Evolutionary conservation across 2,113 vertebrate genomes (phyloP).

Genomic region (Dicerorhinus sumatrensis): DNA sequence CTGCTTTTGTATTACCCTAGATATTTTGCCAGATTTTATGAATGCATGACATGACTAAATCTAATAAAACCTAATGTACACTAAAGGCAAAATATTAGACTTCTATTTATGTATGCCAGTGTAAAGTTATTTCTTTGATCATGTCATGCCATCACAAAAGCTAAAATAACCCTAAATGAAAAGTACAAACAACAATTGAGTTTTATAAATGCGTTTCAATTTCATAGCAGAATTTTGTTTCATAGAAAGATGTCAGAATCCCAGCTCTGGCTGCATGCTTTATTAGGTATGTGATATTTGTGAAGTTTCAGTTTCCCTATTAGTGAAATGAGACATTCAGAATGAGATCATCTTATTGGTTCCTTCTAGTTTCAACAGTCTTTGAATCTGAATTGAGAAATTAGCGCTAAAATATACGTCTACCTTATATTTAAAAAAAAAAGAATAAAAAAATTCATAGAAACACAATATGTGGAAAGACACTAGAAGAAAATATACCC

Average conservation of each 20-base stretch:
- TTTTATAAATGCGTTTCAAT: conserved; percentile 30
- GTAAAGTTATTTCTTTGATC: conserved; percentile 40
- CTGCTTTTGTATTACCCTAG: conserved; percentile 51
- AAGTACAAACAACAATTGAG: conserved; percentile 1
- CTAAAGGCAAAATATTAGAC: conserved; percentile 49
- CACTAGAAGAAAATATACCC: neutral
- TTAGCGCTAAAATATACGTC: neutral
- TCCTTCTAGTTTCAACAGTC: neutral
- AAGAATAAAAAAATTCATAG: neutral
- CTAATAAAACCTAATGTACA: conserved; percentile 46
- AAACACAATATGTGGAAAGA: conserved; percentile 6
- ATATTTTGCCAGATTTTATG: conserved; percentile 40
- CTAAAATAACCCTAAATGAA: neutral
- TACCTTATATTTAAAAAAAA: neutral
- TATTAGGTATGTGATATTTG: neutral
- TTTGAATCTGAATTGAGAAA: conserved; percentile 26
- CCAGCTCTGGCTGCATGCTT: neutral
- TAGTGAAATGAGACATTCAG: conserved; percentile 19
- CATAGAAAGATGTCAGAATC: neutral
- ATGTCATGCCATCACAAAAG: neutral
- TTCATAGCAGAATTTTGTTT: conserved; percentile 46
- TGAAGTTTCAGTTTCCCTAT: neutral
- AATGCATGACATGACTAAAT: conserved; percentile 15
- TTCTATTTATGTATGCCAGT: neutral
- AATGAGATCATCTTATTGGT: neutral